Evolutionary conservation across 2,113 vertebrate genomes (phyloP).

Genomic region (Oncorhynchus tshawytscha): DNA sequence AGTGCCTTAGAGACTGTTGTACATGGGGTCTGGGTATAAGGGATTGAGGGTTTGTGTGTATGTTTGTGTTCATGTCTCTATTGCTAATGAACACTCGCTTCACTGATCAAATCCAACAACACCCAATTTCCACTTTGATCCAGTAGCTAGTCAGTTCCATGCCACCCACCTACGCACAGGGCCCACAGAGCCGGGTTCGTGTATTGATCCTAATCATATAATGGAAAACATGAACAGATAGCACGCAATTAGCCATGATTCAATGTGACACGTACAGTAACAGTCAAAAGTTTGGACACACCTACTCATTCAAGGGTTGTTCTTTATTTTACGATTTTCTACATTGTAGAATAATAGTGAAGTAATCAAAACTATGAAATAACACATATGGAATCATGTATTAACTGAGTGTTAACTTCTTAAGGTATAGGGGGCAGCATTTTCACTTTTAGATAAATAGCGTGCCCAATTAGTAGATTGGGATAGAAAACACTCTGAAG

Average conservation of each 20-base stretch:
- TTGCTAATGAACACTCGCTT: slow-evolving; percentile 6
- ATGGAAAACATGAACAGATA: slow-evolving; percentile 27
- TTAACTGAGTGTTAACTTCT: too few species aligned
- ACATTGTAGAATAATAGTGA: too few species aligned
- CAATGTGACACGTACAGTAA: slow-evolving; percentile 23
- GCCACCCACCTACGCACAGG: slow-evolving; percentile 21
- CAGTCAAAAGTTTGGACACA: too few species aligned
- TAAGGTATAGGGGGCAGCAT: too few species aligned
- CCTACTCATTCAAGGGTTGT: too few species aligned
- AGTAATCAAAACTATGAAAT: too few species aligned
- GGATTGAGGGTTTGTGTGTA: neutral
- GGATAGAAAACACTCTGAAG: too few species aligned
- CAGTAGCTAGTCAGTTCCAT: slow-evolving; percentile 14
- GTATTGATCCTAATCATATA: slow-evolving; percentile 49
- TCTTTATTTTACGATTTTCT: too few species aligned
- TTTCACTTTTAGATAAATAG: too few species aligned
- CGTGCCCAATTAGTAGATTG: too few species aligned
- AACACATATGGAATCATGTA: too few species aligned
- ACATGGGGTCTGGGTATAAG: neutral
- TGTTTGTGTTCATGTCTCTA: neutral
- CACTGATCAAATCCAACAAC: slow-evolving; percentile 26
- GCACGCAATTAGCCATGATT: slow-evolving; percentile 36
- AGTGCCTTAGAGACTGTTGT: neutral
- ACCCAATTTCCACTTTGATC: slow-evolving; percentile 28
- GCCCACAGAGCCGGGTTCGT: neutral